Evolutionary conservation across 2,888 invertebrate species (phyloP), one percentile per base, ranked within the genome.

Genomic region (Trachelus troglodyta): DNA sequence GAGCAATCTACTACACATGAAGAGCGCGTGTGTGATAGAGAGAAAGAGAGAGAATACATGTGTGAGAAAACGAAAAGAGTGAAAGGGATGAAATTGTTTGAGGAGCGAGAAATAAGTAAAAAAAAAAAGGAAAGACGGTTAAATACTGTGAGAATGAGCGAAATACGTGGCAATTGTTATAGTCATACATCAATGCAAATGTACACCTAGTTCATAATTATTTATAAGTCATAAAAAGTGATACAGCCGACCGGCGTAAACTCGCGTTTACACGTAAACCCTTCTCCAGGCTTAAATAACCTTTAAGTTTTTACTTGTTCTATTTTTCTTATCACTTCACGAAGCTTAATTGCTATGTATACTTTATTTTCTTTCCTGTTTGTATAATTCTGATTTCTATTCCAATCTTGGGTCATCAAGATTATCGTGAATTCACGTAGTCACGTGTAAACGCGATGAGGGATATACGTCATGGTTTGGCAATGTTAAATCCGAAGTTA

Each of bases 101-200:
- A 37, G 56, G 23, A 56, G 23, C 56, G 9, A 56, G 56, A 56
- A 56, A 9, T 23, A 56, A 56, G 23, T 9, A 23, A 56, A 23
- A 9, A 69, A 74, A 78, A 74, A 68, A 69, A 74, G 74, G 69
- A 68, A 73, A 77, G 12, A 35, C 35, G 35, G 35, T 3, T 35
- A 3, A 74, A 34, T 12, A 80, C 75, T 74, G 80, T 79, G 40
- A 76, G 76, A 83, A 81, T 82, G 81, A 83, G 82, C 83, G 85
- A 84, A 80, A 87, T 82, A 82, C 82, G 82, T 85, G 86, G 85
- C 85, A 86, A 89, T 89, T 85, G 85, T 88, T 89, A 88, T 90
- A 90, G 90, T 90, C 90, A 90, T 89, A 88, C 87, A 90, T 90
- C 90, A 90, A 90, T 90, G 90, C 90, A 90, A 90, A 90, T 88